Base-by-base conservation (phyloP, 2,888 invertebrate genomes). In the Chrysolina americana region DNA sequence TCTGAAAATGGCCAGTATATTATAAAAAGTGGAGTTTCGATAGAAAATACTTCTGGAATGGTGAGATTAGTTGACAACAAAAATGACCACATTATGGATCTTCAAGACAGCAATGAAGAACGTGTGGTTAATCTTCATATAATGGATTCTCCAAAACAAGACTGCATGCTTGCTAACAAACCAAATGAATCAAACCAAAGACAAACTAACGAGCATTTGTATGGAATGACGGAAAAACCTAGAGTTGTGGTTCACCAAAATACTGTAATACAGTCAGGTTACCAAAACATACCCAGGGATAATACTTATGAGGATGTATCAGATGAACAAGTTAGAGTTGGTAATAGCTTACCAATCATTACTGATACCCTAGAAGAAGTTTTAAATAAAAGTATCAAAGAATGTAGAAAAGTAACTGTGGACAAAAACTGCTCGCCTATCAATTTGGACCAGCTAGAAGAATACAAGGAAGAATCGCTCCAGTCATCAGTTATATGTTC, bases 371-470 rank as follows among this genome's bases (percentile, higher is more conserved):
- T 77, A 41, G 76, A 77, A 50, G 73, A 77, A n/a, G 71, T 76
- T 36, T 62, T 80, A 15, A 75, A 70, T 13, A 70, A 76, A 68
- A 79, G 53, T 48, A 77, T 74, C 63, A 78, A 75, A 44, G 77
- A 79, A 70, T 74, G 68, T 23, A 77, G 74, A 63, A 82, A 79
- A 72, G 80, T 81, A 68, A 80, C 81, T 41, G 82, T 80, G 4
- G 83, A 83, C 74, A 83, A 83, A 74, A 83, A 83, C 72, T 83
- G 82, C 74, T 83, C 83, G 62, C 83, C 83, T 0, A 83, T 83
- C 15, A 83, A 80, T 73, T 65, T 83, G 68, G 81, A 80, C 23
- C 80, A 82, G 50, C 69, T 81, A 63, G 77, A 80, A 44, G 68
- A 74, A 36, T 76, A 78, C 66, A 71, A 75, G 64, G 77, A 80